Evolutionary conservation across 2,888 invertebrate genomes (phyloP).

Genomic region (Calliopum simillimum): DNA sequence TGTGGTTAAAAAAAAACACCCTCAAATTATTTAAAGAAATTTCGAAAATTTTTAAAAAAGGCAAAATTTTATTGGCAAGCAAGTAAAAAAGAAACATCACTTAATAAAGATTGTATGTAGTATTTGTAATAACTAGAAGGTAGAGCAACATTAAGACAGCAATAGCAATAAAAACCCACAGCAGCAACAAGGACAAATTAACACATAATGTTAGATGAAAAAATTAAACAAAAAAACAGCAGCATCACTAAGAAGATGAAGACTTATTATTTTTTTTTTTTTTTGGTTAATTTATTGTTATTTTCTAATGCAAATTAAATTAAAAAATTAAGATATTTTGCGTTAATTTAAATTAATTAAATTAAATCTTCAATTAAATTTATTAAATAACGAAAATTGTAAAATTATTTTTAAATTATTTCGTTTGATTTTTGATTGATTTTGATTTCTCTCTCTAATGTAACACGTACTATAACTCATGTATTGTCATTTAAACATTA

Average conservation of each 20-base stretch:
- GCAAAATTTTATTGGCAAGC: no score
- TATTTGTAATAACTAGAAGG: no score
- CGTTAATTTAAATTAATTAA: conserved; percentile 26
- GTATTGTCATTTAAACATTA: conserved; percentile 29
- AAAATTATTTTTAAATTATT: conserved; percentile 30
- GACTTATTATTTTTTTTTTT: conserved; percentile 17
- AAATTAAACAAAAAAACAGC: neutral
- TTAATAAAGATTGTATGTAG: no score
- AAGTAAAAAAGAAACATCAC: no score
- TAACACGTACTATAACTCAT: conserved; percentile 17
- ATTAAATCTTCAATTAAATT: conserved; percentile 18
- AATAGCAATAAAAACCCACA: neutral
- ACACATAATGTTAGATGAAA: no score
- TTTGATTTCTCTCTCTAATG: conserved; percentile 5
- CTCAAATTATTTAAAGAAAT: no score
- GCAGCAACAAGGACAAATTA: neutral
- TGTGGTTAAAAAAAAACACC: no score
- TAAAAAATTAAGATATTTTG: conserved; percentile 28
- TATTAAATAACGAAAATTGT: conserved; percentile 23
- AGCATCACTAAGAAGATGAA: conserved; percentile 13
- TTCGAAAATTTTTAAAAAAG: no score
- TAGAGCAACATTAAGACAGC: no score
- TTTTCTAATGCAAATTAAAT: conserved; percentile 21
- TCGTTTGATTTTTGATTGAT: conserved; percentile 16
- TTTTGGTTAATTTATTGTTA: conserved; percentile 21